Conservation (phyloP, 2,888 invertebrate species). For the Salpingus planirostris region DNA sequence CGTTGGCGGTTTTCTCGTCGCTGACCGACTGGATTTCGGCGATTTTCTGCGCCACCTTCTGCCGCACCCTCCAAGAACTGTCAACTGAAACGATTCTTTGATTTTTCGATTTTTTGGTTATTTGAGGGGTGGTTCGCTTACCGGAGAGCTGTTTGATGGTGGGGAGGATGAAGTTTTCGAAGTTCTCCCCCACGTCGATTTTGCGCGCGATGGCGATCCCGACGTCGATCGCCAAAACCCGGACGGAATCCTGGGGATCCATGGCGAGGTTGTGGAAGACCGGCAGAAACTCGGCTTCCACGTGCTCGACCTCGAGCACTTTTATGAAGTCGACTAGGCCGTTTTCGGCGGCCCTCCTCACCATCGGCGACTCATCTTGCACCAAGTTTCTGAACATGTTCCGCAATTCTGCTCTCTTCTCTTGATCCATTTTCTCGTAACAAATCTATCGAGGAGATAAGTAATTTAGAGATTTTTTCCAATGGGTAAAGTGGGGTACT, state of each 20-base stretch:
- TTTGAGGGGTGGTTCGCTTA: no score
- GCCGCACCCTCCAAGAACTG: slow-evolving; percentile 32
- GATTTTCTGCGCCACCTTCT: slow-evolving; percentile 26
- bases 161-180: slow-evolving; percentile 28
- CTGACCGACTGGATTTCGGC: slow-evolving; percentile 23
- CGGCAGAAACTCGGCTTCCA: slow-evolving; percentile 31
- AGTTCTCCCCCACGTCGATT: slow-evolving; percentile 25
- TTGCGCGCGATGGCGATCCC: slow-evolving; percentile 25
- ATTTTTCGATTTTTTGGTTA: no score
- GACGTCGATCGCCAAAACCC: slow-evolving; percentile 21
- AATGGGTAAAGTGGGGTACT: no score
- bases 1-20: slow-evolving; percentile 23
- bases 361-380: slow-evolving; percentile 33
- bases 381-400: slow-evolving; percentile 27
- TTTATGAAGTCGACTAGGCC: slow-evolving; percentile 26
- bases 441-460: slow-evolving; percentile 26
- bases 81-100: slow-evolving; percentile 23
- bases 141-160: no score
- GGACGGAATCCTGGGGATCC: slow-evolving; percentile 29
- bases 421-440: slow-evolving; percentile 29
- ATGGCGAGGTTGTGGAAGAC: slow-evolving; percentile 23
- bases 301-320: slow-evolving; percentile 26
- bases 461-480: no score
- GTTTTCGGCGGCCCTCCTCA: slow-evolving; percentile 28
- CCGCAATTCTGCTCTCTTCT: slow-evolving; percentile 26